phyloP scores from a whole-genome alignment of 2,113 vertebrate genomes.

The Phaethornis superciliosus region DNA sequence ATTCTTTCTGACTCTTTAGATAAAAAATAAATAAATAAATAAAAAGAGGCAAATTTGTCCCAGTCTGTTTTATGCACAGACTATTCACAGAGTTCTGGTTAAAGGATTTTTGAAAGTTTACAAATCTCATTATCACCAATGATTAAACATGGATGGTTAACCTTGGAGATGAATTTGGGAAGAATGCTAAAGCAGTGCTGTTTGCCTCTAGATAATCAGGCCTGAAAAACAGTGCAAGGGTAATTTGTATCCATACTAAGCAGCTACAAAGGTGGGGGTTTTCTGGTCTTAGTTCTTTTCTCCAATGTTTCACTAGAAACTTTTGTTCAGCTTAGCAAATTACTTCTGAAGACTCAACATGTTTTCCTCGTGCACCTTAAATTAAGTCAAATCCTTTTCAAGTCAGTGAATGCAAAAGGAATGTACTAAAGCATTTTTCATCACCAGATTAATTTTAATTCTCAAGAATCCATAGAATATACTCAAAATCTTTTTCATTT shows the following conservation, averaged over 20 bases:
- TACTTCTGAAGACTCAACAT: background rate
- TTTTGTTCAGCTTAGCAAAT: background rate
- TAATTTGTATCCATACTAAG: constrained; percentile 29
- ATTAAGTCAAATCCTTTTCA: background rate
- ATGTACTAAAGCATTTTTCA: background rate
- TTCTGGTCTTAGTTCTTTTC: background rate
- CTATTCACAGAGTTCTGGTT: constrained; percentile 29
- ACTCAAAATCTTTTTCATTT: background rate
- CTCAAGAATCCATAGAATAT: background rate
- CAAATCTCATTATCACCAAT: constrained; percentile 46
- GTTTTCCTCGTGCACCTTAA: background rate
- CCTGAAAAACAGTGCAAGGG: background rate
- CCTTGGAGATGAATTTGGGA: constrained; percentile 41
- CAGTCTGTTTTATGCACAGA: background rate
- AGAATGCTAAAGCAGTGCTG: constrained; percentile 49
- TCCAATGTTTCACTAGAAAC: background rate
- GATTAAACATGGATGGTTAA: constrained; percentile 62
- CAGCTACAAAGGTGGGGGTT: background rate
- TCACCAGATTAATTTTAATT: background rate
- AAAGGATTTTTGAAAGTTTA: constrained; percentile 22
- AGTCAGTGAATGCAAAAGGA: background rate
- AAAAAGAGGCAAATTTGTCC: background rate
- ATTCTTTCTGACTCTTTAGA: background rate
- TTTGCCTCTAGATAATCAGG: constrained; percentile 43
- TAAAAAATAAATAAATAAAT: background rate